These are phyloP conservation scores for Hylaeus volcanicus DNA, from an alignment of 1,140 invertebrate genomes.

Conservation along the genomic window DNA sequence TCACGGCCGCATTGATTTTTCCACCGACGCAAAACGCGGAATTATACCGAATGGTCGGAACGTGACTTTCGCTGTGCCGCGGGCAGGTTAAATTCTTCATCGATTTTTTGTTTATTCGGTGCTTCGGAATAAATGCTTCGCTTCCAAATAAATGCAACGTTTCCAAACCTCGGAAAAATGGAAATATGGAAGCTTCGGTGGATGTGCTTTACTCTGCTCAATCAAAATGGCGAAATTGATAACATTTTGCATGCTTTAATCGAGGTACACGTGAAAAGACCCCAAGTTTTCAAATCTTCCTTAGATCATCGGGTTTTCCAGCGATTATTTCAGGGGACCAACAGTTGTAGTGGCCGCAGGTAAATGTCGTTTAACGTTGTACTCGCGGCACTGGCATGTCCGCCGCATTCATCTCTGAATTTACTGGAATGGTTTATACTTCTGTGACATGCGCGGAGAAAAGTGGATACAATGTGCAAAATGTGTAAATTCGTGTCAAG, in stretches of 20 bases:
- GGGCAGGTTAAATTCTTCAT: too few relatives aligned
- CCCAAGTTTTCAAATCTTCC: too few relatives aligned
- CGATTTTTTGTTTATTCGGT: too few relatives aligned
- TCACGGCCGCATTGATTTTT: slow-evolving; percentile 31
- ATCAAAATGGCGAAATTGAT: too few relatives aligned
- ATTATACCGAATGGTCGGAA: not conserved
- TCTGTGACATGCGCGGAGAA: slow-evolving; percentile 37
- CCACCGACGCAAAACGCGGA: not conserved
- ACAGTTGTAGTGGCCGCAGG: not conserved
- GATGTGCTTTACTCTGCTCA: too few relatives aligned
- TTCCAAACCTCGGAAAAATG: too few relatives aligned
- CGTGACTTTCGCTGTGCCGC: too few relatives aligned
- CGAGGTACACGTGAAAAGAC: too few relatives aligned
- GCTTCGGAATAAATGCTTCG: too few relatives aligned
- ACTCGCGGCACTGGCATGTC: not conserved
- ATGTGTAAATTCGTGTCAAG: slow-evolving; percentile 51
- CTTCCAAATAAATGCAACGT: too few relatives aligned
- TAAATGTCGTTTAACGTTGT: not conserved
- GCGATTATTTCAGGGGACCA: not conserved
- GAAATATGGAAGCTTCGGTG: too few relatives aligned
- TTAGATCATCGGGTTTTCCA: not conserved
- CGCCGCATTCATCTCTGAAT: slow-evolving; percentile 39
- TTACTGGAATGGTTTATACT: slow-evolving; percentile 45
- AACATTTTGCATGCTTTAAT: too few relatives aligned
- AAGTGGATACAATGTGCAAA: slow-evolving; percentile 48